These are phyloP conservation scores for Illadopsis cleaveri DNA, from an alignment of 2,113 vertebrate species.

Conservation along the genomic window DNA sequence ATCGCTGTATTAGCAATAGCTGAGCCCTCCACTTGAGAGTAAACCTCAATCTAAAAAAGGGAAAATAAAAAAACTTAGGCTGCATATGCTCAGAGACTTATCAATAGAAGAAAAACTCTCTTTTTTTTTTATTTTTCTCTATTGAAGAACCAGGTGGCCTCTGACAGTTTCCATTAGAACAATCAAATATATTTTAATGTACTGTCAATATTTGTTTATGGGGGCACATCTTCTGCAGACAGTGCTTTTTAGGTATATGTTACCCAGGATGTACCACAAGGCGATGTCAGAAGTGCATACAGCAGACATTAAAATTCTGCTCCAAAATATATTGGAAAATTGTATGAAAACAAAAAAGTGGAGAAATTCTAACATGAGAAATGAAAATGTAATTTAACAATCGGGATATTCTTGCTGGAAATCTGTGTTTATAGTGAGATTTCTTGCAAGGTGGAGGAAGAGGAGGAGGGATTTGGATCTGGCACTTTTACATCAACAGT, in stretches of 20 bases:
- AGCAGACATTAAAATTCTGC: background rate
- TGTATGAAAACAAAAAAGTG: background rate
- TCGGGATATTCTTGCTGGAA: background rate
- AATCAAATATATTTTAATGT: background rate
- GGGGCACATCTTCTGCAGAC: background rate
- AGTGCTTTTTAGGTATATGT: background rate
- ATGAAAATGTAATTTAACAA: background rate
- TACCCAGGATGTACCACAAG: background rate
- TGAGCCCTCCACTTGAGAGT: background rate
- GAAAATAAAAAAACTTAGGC: background rate
- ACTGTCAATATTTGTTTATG: background rate
- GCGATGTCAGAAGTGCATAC: background rate
- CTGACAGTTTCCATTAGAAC: too few species aligned
- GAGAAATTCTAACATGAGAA: background rate
- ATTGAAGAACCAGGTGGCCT: background rate
- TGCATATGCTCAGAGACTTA: background rate
- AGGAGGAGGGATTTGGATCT: background rate
- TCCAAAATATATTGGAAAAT: background rate
- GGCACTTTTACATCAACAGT: accelerated
- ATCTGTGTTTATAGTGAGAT: background rate
- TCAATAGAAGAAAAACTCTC: background rate
- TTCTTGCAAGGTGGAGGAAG: background rate
- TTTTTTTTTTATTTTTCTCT: background rate
- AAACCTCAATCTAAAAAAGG: background rate
- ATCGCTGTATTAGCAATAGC: background rate